These are phyloP conservation scores for Eupristina koningsbergeri DNA, from an alignment of 1,140 invertebrate genomes.

Conservation along the genomic window DNA sequence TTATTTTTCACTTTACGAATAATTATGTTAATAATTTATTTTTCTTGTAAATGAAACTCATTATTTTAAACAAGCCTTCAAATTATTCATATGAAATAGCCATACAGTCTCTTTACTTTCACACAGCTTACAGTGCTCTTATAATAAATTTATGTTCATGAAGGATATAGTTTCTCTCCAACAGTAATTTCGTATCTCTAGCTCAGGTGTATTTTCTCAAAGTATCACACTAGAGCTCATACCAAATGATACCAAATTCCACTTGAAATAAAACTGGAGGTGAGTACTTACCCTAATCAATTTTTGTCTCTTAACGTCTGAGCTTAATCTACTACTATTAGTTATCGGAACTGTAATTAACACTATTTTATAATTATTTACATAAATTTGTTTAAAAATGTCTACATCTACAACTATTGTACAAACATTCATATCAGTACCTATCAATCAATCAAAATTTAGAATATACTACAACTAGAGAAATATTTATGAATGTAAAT, in stretches of 20 bases:
- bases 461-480: background rate
- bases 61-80: constrained; percentile 11
- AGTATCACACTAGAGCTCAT: constrained; percentile 11
- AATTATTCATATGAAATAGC: constrained; percentile 10
- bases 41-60: background rate
- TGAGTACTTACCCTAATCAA: background rate
- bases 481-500: background rate
- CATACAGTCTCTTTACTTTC: background rate
- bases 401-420: background rate
- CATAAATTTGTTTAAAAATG: background rate
- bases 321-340: background rate
- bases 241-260: constrained; percentile 29
- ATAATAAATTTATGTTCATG: background rate
- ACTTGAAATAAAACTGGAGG: constrained; percentile 40
- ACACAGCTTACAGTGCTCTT: background rate
- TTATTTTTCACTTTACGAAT: too few relatives aligned
- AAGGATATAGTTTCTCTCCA: background rate
- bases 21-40: background rate
- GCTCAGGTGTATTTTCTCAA: constrained; percentile 40
- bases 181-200: background rate
- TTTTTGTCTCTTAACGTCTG: constrained; percentile 19
- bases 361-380: background rate
- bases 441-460: background rate
- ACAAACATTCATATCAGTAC: background rate
- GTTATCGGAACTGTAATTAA: background rate